Base-by-base conservation (phyloP, 2,888 invertebrate species). In the Apodemia zela region DNA sequence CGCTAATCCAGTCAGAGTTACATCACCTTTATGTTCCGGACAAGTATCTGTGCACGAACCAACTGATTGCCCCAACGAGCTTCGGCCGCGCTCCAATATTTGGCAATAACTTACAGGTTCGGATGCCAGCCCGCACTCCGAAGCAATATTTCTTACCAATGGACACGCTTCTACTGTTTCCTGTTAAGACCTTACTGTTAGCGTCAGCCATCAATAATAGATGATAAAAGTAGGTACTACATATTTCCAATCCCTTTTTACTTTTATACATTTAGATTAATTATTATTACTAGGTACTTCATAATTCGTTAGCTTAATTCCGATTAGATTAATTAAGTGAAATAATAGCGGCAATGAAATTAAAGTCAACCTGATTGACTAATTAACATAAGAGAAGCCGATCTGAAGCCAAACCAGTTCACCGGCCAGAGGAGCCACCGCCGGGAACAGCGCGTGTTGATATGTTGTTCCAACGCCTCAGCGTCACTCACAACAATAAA, bases 11-110 rank as follows among this genome's bases (percentile, higher is more conserved):
- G 25, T 25, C 2, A 54, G 15, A 13, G 25, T 54, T 1, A 25
- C 21, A 13, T 18, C 25, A 25, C 4, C 25, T 18, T 54, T 25
- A 51, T 13, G 13, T 51, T 21, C 18, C 21, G 21, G 18, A 18
- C 51, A 64, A 61, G 60, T 61, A 64, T 64, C 59, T 42, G 38
- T 61, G 61, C 65, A 65, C 63, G 65, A 63, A 68, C 58, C 47
- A 60, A 59, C 61, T 47, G 65, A 66, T 67, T 66, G 65, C 35
- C 63, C 63, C 67, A 64, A 35, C 62, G 63, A 54, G 63, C 33
- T 25, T 18, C 57, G 21, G 45, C 54, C 25, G 54, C 54, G 54
- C 25, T 54, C 54, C 57, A 61, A 64, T 61, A 64, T 64, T 64
- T 64, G 57, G 63, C 61, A 61, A 64, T 60, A 60, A 18, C 63